phyloP scores from a whole-genome alignment of 2,797 vertebrate genomes.

The Clamator glandarius region DNA sequence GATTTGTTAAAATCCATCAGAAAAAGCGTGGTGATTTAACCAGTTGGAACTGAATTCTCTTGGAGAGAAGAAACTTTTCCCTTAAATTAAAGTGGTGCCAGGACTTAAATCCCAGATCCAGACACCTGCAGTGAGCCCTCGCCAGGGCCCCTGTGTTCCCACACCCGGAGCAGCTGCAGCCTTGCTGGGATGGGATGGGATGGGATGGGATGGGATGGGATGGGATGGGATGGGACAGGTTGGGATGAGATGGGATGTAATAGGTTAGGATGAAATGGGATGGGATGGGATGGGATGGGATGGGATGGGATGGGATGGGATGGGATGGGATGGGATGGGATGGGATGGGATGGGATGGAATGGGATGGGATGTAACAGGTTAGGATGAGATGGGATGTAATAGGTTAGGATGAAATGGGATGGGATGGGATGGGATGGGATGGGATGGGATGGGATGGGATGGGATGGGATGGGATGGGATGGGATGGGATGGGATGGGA shows the following conservation, averaged over 20 bases:
- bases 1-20: background rate
- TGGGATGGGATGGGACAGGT: no score
- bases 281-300: no score
- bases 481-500: accelerated
- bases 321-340: no score
- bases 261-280: no score
- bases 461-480: background rate
- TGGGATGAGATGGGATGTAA: no score
- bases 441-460: no score
- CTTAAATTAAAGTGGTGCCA: background rate
- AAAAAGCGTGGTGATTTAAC: background rate
- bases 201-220: accelerated
- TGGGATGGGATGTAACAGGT: no score
- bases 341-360: background rate
- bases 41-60: background rate
- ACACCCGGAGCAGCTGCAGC: background rate
- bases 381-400: no score
- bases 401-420: no score
- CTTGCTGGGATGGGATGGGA: background rate
- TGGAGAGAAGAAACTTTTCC: background rate
- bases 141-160: background rate
- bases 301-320: no score
- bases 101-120: background rate
- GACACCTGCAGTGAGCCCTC: background rate
- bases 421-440: background rate